phyloP scores from a whole-genome alignment of 2,797 vertebrate species.

The Babyrousa celebensis region DNA sequence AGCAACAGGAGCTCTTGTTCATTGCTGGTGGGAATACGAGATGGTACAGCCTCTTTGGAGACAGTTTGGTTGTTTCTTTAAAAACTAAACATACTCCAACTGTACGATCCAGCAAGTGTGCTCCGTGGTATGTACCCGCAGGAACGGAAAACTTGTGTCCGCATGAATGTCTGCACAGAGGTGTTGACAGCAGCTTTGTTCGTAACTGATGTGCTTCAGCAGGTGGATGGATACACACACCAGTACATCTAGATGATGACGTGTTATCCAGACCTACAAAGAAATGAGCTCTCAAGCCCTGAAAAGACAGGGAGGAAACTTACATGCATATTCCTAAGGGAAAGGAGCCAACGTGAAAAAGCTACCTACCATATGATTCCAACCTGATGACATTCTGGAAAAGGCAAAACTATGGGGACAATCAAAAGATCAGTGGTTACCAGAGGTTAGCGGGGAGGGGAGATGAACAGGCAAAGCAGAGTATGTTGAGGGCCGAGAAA shows the following conservation, averaged over 20 bases:
- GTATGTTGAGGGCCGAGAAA: neutral
- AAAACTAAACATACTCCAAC: neutral
- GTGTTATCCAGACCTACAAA: neutral
- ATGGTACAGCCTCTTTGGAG: neutral
- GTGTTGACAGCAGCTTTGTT: constrained; percentile 8
- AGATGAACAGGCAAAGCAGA: neutral
- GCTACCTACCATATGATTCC: neutral
- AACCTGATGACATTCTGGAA: neutral
- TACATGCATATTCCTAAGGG: neutral
- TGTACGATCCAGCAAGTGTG: neutral
- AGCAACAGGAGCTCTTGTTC: neutral
- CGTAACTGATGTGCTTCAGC: neutral
- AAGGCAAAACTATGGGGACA: neutral
- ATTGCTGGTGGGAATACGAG: neutral
- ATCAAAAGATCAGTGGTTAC: neutral
- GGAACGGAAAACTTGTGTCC: neutral
- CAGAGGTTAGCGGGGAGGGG: neutral
- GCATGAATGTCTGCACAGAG: neutral
- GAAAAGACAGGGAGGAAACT: neutral
- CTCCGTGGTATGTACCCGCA: neutral
- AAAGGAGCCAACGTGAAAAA: neutral
- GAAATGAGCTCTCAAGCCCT: neutral
- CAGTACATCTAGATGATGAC: neutral
- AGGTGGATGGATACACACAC: neutral
- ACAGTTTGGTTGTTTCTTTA: neutral